Evolutionary conservation across 1,140 invertebrate genomes (phyloP).

Genomic region (Bactericera cockerelli): DNA sequence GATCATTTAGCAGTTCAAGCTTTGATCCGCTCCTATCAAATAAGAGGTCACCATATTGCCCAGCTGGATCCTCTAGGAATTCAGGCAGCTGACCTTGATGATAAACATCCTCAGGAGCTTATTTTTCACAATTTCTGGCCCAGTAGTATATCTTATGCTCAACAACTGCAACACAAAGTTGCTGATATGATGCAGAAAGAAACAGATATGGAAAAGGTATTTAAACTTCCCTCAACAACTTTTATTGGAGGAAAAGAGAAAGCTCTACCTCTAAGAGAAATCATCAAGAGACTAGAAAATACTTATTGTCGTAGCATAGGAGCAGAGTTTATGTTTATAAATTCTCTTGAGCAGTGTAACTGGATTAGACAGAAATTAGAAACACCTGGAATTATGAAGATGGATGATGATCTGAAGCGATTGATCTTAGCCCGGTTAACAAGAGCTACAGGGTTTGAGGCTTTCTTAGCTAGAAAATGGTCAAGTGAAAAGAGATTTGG

Average conservation of each 20-base stretch:
- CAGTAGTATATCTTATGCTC: constrained; percentile 33
- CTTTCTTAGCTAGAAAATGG: constrained; percentile 95
- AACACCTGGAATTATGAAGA: constrained; percentile 79
- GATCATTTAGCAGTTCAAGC: constrained; percentile 96
- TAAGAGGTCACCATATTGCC: constrained; percentile 95
- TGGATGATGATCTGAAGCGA: constrained; percentile 79
- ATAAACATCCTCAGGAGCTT: constrained; percentile 73
- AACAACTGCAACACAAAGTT: constrained; percentile 37
- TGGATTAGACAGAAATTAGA: constrained; percentile 97
- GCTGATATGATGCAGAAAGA: constrained; percentile 58
- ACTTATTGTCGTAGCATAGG: constrained; percentile 84
- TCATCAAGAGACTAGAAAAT: constrained; percentile 76
- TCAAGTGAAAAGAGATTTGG: constrained; percentile 97
- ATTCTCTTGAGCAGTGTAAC: constrained; percentile 94
- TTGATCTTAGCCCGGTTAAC: constrained; percentile 86
- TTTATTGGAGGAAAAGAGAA: constrained; percentile 93
- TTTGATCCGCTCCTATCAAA: constrained; percentile 95
- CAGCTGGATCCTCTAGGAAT: constrained; percentile 94
- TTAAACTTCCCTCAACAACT: constrained; percentile 92
- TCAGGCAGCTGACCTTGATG: constrained; percentile 71
- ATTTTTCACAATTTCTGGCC: constrained; percentile 34
- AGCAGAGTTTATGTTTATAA: constrained; percentile 99
- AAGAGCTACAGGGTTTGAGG: constrained; percentile 89
- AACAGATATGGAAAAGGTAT: constrained; percentile 87
- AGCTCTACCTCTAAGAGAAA: constrained; percentile 78